A percentile compares a stretch with the other conserved stretches of the same genome.
Conservation (phyloP, 2,888 invertebrate species). For the Metellina segmentata region DNA sequence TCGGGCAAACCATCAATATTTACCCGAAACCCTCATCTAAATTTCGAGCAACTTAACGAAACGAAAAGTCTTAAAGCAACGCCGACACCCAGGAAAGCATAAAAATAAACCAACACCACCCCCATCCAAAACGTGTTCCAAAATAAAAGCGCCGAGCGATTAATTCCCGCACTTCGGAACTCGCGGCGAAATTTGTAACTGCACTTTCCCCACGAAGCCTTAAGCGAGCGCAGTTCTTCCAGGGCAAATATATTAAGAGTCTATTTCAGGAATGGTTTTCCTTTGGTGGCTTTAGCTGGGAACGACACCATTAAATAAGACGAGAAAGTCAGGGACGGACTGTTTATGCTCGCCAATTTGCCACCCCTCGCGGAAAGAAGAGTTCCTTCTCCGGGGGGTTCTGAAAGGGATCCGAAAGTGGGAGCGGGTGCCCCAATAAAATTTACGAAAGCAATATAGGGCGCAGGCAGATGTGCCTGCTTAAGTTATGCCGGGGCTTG, state of each 20-base stretch:
- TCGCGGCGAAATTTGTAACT: not conserved
- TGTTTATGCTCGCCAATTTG: not conserved
- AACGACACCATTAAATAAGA: constrained; percentile 14
- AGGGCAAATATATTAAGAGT: constrained; percentile 11
- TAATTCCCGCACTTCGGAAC: not conserved
- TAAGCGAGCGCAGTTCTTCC: not conserved
- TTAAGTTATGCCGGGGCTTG: too few relatives aligned
- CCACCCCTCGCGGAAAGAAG: not conserved
- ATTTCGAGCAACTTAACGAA: too few relatives aligned
- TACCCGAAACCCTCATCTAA: too few relatives aligned
- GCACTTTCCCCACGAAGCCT: not conserved
- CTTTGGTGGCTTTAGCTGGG: not conserved
- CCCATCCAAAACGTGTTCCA: not conserved
- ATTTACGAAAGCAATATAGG: constrained; percentile 3
- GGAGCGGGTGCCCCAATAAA: too few relatives aligned
- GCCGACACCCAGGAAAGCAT: too few relatives aligned
- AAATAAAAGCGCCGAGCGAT: not conserved
- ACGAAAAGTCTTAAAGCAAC: too few relatives aligned
- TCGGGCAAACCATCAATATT: too few relatives aligned
- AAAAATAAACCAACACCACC: too few relatives aligned
- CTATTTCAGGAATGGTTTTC: constrained; percentile 8
- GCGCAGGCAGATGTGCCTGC: not conserved
- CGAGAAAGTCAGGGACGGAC: not conserved
- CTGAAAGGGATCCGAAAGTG: not conserved
- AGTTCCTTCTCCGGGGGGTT: not conserved